Conservation (phyloP, 2,113 vertebrate species). For the Oryzias celebensis region DNA sequence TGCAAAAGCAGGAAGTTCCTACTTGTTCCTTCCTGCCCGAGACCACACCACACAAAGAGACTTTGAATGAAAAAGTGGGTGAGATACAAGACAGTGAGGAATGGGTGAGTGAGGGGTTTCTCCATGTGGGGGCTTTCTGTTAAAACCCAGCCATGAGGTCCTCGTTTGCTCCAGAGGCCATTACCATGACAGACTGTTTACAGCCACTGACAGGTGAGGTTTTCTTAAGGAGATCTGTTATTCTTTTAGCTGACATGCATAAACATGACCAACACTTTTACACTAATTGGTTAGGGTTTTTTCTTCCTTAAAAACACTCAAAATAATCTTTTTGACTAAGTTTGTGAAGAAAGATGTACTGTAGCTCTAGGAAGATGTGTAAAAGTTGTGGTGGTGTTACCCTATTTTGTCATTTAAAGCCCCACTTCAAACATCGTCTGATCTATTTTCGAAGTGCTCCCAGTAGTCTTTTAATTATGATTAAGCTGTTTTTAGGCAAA, state of each 20-base stretch:
- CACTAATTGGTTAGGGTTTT: conserved; percentile 41
- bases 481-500: no score
- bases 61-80: conserved; percentile 20
- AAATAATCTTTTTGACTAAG: conserved; percentile 46
- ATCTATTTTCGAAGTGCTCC: no score
- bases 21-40: conserved; percentile 31
- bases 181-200: conserved; percentile 79
- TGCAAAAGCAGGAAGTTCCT: conserved; percentile 39
- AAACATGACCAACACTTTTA: conserved; percentile 60
- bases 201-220: conserved; percentile 69
- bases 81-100: conserved; percentile 7
- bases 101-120: conserved; percentile 3
- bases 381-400: background rate
- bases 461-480: no score
- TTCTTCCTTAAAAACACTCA: conserved; percentile 23
- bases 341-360: conserved; percentile 11
- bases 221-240: conserved; percentile 74
- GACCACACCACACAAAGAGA: background rate
- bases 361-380: conserved; percentile 17
- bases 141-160: conserved; percentile 68
- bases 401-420: background rate
- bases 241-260: conserved; percentile 59
- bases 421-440: no score
- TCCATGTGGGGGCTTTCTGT: conserved; percentile 42
- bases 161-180: conserved; percentile 75